A percentile compares a stretch with the other conserved stretches of the same genome.
These are phyloP conservation scores for Drosophila testacea DNA, from an alignment of 2,888 invertebrate species.

Conservation along the genomic window DNA sequence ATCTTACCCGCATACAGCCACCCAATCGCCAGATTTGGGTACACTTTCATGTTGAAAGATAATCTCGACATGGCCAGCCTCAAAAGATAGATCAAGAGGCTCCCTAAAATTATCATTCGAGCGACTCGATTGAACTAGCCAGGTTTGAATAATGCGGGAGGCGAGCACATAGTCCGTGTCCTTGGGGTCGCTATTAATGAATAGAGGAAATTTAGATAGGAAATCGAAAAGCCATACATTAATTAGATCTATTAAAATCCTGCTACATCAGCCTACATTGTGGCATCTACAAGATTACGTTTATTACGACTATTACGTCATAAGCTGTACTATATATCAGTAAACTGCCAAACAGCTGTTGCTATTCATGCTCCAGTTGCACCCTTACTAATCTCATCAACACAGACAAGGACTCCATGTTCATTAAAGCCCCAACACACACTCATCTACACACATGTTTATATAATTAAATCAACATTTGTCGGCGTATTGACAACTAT, in stretches of 20 bases:
- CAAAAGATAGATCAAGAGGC: constrained; percentile 83
- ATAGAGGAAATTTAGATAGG: neutral
- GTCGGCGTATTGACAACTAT: constrained; percentile 53
- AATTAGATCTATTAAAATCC: neutral
- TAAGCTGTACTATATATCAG: constrained; percentile 1
- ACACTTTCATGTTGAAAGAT: constrained; percentile 85
- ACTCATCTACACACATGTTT: neutral
- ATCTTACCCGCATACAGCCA: constrained; percentile 84
- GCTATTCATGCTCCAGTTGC: constrained; percentile 28
- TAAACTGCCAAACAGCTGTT: constrained; percentile 24
- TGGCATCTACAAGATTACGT: neutral
- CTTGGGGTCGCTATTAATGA: constrained; percentile 75
- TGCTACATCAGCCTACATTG: neutral
- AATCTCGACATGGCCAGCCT: constrained; percentile 85
- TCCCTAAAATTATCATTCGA: constrained; percentile 84
- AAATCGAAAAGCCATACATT: neutral
- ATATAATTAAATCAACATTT: constrained; percentile 63
- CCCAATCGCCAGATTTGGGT: constrained; percentile 83
- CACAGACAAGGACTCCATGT: constrained; percentile 31
- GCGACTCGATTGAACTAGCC: constrained; percentile 85
- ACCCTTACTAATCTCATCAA: constrained; percentile 50
- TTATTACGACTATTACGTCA: neutral
- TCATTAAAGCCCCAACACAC: constrained; percentile 33
- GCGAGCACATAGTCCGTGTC: constrained; percentile 84
- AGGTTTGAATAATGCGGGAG: constrained; percentile 85